Conservation (phyloP, 2,888 invertebrate genomes). For the Cephus sareptanus region DNA sequence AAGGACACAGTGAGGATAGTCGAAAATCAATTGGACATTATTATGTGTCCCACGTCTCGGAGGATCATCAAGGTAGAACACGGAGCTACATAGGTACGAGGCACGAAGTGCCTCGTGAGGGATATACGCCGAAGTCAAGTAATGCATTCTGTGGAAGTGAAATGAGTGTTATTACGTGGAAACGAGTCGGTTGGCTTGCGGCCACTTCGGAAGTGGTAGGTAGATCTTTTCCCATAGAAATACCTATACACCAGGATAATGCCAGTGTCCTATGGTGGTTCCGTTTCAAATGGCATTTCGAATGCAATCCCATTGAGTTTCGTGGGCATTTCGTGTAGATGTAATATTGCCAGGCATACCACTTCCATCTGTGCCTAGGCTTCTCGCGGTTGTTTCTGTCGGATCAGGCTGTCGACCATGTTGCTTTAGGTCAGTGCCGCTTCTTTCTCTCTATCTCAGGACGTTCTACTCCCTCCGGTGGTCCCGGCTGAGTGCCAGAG, state of each 20-base stretch:
- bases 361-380: background rate
- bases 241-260: background rate
- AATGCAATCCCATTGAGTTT: background rate
- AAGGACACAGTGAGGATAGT: background rate
- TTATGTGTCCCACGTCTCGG: background rate
- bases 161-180: background rate
- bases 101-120: background rate
- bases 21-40: background rate
- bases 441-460: conserved; percentile 29
- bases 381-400: background rate
- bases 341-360: background rate
- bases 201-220: background rate
- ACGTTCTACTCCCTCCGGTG: background rate
- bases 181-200: background rate
- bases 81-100: background rate
- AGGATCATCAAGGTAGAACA: background rate
- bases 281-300: background rate
- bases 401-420: conserved; percentile 47
- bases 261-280: background rate
- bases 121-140: background rate
- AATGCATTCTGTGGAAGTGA: background rate
- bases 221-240: background rate
- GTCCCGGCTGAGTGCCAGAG: background rate
- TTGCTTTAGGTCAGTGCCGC: conserved; percentile 61
- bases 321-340: background rate